Evolutionary conservation across 2,797 vertebrate species (phyloP).

Genomic region (Gadopsis marmoratus): DNA sequence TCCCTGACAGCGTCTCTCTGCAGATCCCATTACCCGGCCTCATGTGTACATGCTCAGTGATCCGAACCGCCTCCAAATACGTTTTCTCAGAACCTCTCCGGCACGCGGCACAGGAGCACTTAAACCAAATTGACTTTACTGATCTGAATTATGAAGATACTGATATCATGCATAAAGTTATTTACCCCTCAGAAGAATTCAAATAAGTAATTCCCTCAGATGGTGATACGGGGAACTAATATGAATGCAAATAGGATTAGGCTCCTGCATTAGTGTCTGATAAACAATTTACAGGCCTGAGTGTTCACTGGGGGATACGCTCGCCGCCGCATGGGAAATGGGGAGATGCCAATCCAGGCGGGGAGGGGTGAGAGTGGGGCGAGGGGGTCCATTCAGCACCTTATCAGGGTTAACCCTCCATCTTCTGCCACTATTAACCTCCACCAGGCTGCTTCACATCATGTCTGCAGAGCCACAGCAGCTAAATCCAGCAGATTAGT

Average conservation of each 20-base stretch:
- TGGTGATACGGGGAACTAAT: slow-evolving; percentile 91
- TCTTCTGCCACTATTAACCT: slow-evolving; percentile 35
- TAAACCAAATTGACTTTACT: slow-evolving; percentile 93
- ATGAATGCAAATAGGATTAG: slow-evolving; percentile 98
- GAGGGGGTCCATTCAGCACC: slow-evolving; percentile 23
- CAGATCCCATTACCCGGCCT: slow-evolving; percentile 80
- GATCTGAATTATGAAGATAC: slow-evolving; percentile 96
- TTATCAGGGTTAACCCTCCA: slow-evolving; percentile 65
- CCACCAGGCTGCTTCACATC: not conserved
- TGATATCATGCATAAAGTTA: slow-evolving; percentile 93
- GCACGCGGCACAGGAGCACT: slow-evolving; percentile 89
- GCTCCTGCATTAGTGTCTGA: slow-evolving; percentile 89
- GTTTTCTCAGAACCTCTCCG: slow-evolving; percentile 84
- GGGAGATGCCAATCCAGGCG: slow-evolving; percentile 50
- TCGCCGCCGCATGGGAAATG: slow-evolving; percentile 38
- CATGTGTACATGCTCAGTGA: slow-evolving; percentile 87
- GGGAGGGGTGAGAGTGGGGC: not conserved
- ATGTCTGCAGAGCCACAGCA: not conserved
- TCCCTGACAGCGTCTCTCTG: slow-evolving; percentile 75
- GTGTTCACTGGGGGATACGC: slow-evolving; percentile 84
- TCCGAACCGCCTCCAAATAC: slow-evolving; percentile 90
- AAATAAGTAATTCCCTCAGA: slow-evolving; percentile 91
- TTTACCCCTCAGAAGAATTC: slow-evolving; percentile 93
- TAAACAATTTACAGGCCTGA: slow-evolving; percentile 91
- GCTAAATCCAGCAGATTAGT: slow-evolving; percentile 3